These are phyloP conservation scores for Nemapogon koenigi DNA, from an alignment of 2,888 invertebrate genomes.

Conservation along the genomic window DNA sequence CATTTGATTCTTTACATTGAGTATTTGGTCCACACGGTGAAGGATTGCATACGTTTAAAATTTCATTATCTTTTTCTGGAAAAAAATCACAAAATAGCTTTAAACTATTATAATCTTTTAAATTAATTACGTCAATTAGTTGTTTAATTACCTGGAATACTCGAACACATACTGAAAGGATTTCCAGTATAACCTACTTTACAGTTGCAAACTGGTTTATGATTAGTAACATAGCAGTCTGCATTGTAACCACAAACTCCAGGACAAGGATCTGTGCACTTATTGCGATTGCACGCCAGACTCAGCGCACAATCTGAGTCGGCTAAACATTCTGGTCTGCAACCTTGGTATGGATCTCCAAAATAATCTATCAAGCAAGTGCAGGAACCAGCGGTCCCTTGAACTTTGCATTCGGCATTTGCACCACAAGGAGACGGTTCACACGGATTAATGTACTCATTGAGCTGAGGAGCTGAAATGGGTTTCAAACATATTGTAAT, in stretches of 20 bases:
- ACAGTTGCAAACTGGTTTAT: slow-evolving; percentile 70
- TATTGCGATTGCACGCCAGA: slow-evolving; percentile 69
- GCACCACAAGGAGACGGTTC: slow-evolving; percentile 71
- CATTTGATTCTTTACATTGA: slow-evolving; percentile 74
- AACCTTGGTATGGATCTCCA: slow-evolving; percentile 79
- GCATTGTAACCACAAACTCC: slow-evolving; percentile 74
- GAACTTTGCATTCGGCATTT: slow-evolving; percentile 77
- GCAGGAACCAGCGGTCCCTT: slow-evolving; percentile 76
- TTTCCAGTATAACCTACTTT: slow-evolving; percentile 69
- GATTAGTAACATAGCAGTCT: slow-evolving; percentile 70
- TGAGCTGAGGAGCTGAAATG: slow-evolving; percentile 51
- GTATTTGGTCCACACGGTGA: slow-evolving; percentile 77
- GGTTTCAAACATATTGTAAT: slow-evolving; percentile 33
- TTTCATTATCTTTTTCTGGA: slow-evolving; percentile 38
- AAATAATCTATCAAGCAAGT: slow-evolving; percentile 73
- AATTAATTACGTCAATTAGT: slow-evolving; percentile 1
- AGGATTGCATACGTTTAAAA: slow-evolving; percentile 71
- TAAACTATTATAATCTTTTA: neutral
- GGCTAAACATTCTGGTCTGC: slow-evolving; percentile 71
- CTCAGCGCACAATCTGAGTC: slow-evolving; percentile 71
- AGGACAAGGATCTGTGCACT: slow-evolving; percentile 72
- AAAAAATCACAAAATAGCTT: slow-evolving; percentile 13
- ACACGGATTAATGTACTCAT: slow-evolving; percentile 64
- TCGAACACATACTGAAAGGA: slow-evolving; percentile 63
- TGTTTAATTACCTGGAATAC: slow-evolving; percentile 33